A percentile compares a stretch with the other conserved stretches of the same genome.
Conservation (phyloP, 2,113 vertebrate genomes). For the Chaetodon trifascialis region DNA sequence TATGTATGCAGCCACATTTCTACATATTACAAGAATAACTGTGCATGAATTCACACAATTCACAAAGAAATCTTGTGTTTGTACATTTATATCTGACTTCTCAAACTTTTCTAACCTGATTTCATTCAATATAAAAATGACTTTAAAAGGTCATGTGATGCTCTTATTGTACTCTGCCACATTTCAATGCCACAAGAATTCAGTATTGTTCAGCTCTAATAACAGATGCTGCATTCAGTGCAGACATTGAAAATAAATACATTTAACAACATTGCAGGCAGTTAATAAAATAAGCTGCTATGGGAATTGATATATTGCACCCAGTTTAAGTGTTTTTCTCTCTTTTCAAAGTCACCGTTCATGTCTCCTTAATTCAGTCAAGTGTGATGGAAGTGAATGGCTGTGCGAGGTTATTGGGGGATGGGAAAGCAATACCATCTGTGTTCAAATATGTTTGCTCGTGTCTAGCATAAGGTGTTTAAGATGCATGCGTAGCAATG, state of each 20-base stretch:
- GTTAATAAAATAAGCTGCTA: slow-evolving; percentile 21
- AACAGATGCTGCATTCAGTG: background rate
- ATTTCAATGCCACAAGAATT: slow-evolving; percentile 37
- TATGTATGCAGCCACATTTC: background rate
- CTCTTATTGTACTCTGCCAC: background rate
- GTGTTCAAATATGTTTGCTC: slow-evolving; percentile 66
- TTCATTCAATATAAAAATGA: background rate
- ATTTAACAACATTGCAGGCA: slow-evolving; percentile 16
- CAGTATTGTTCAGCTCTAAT: slow-evolving; percentile 16
- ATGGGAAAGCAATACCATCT: slow-evolving; percentile 60
- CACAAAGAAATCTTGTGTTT: background rate
- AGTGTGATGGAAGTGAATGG: slow-evolving; percentile 59
- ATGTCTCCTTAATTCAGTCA: slow-evolving; percentile 54
- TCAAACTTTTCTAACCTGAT: background rate
- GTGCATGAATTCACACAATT: background rate
- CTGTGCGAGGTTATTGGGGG: slow-evolving; percentile 54
- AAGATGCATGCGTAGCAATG: slow-evolving; percentile 49
- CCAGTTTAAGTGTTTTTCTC: slow-evolving; percentile 18
- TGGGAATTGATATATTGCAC: slow-evolving; percentile 21
- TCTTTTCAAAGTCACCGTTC: slow-evolving; percentile 45
- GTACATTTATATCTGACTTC: background rate
- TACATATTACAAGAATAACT: background rate
- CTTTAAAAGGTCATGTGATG: background rate
- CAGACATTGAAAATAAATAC: slow-evolving; percentile 31
- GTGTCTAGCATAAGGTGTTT: slow-evolving; percentile 68